Base-by-base conservation (phyloP, 2,797 vertebrate genomes). In the Rhinichthys osculus region DNA sequence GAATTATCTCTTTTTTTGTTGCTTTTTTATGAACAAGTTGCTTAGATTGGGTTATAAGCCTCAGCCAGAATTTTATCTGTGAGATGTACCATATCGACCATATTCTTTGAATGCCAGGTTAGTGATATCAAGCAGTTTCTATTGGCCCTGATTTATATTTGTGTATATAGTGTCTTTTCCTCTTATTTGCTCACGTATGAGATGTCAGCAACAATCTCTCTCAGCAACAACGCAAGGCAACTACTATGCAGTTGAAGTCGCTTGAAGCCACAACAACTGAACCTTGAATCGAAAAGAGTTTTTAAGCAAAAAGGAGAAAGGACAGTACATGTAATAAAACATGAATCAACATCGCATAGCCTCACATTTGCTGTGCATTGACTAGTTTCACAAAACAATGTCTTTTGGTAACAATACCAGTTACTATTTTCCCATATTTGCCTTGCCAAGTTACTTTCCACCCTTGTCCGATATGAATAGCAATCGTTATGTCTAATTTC, bases 141-240 rank as follows among this genome's bases (percentile, higher is more conserved):
- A 80, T 72, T 73, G 77, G 84, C 77, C 16, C 67, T 30, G 40
- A 72, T 62, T 80, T 79, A 50, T 71, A 71, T 70, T 84, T 84
- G 17, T 19, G 21, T 42, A 27, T 47, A 67, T 81, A 42, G 19
- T 71, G 21, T n/a, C 19, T 21, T 78, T 38, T 69, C 17, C 21
- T 40, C 47, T 54, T 11, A 30, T 70, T 44, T 78, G n/a, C 74
- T 70, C 38, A 78, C 8, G 4, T 57, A 30, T 67, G 66, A 78
- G 50, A 69, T 70, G 38, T 78, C 81, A 73, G 52, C 52, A 82
- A 73, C 7, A 69, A 81, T 57, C 57, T 66, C 19, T 47, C 35
- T 44, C 59, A 72, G 67, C 50, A 82, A 59, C 1, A 30, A 59
- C 4, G 57, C 9, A n/a, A 59, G 23, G 23, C 23, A n/a, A 11